Percentiles rank a stretch among this genome's conserved stretches.
Conservation (phyloP, 2,888 invertebrate species). For the Hoplodrina blanda region DNA sequence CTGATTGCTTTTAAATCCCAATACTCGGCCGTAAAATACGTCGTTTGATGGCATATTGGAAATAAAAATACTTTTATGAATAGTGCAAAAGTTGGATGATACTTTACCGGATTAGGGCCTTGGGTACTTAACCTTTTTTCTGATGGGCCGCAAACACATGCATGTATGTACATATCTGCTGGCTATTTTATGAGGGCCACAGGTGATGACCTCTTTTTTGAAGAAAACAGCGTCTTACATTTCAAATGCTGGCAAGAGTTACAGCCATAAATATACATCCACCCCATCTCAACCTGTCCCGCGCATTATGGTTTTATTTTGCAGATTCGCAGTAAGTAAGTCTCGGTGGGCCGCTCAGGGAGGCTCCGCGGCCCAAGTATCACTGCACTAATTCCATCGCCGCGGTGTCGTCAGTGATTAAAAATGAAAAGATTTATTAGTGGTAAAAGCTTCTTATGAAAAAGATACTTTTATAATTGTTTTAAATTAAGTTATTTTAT, state of each 20-base stretch:
- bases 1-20: conserved; percentile 76
- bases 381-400: conserved; percentile 27
- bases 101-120: conserved; percentile 29
- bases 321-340: conserved; percentile 39
- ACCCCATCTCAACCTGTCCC: conserved; percentile 38
- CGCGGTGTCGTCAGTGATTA: conserved; percentile 21
- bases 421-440: conserved; percentile 11
- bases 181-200: conserved; percentile 42
- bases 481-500: neutral
- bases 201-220: conserved; percentile 43
- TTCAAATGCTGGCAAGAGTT: conserved; percentile 38
- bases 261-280: conserved; percentile 49
- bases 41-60: conserved; percentile 60
- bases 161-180: conserved; percentile 19
- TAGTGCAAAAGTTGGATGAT: conserved; percentile 42
- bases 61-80: conserved; percentile 58
- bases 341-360: conserved; percentile 21
- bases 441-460: conserved; percentile 3
- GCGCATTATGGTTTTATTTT: conserved; percentile 52
- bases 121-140: conserved; percentile 23
- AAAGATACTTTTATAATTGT: neutral
- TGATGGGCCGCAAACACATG: conserved; percentile 31
- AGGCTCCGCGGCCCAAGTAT: conserved; percentile 23
- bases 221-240: conserved; percentile 36
- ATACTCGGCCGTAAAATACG: conserved; percentile 68